Base-by-base conservation (phyloP, 2,888 invertebrate genomes). In the Metalampra italica region DNA sequence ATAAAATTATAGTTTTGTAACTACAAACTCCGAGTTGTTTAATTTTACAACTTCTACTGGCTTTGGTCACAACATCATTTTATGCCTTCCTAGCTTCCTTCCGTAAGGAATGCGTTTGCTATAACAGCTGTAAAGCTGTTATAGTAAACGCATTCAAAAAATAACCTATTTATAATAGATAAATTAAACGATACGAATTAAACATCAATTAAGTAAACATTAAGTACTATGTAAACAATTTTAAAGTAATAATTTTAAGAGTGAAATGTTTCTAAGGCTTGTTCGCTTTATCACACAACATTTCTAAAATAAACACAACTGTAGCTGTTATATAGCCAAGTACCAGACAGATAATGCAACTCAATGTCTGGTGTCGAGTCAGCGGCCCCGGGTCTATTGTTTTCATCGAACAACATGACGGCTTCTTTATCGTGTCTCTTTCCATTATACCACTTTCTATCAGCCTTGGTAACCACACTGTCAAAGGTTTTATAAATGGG, bases 361-460 rank as follows among this genome's bases (percentile, higher is more conserved):
- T 82, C 5, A 75, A 51, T 0, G 66, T 67, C 53, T 84, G 82
- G 29, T 77, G 65, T 14, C 56, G 54, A 7, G 71, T 79, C 41
- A 83, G 52, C 0, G 83, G 75, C 4, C 74, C 70, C 0, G 78
- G 75, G 9, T 82, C 80, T 0, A 70, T 64, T 1, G 64, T 52
- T 8, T 64, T 55, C 1, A 66, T 48, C 0, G 53, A 50, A 40
- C 55, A 66, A 2, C 46, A 52, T 8, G 56, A 53, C 1, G 67
- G 68, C 37, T 66, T 71, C 34, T 65, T 56, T 11, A 60, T 55
- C 0, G 58, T 56, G 36, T 78, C 70, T 38, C 60, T 70, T 3
- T 77, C 71, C 34, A 85, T 57, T 32, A 84, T 60, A 0, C 83
- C 83, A 43, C 70, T 74, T 51, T 84, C 83, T 9, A 81, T 59